These are phyloP conservation scores for Drepana arcuata DNA, from an alignment of 1,140 invertebrate genomes.

Conservation along the genomic window DNA sequence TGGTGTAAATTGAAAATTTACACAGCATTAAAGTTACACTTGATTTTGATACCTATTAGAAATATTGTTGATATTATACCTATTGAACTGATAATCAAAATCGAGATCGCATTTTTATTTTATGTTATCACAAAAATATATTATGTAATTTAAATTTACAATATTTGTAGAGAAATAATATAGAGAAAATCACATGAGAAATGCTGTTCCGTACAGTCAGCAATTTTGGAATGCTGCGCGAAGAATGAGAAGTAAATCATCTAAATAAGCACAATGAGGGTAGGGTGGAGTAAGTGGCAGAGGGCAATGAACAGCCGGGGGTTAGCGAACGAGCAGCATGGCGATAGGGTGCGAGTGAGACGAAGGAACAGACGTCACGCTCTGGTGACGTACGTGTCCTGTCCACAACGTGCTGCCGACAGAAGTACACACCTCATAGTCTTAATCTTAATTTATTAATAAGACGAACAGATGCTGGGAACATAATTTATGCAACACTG, in stretches of 20 bases:
- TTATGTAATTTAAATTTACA: background rate
- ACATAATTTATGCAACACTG: no score
- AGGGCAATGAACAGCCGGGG: conserved; percentile 30
- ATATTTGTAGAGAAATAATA: background rate
- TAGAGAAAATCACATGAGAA: no score
- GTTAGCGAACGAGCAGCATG: conserved; percentile 15
- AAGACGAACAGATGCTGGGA: no score
- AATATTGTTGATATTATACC: no score
- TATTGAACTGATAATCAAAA: no score
- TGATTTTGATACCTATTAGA: no score
- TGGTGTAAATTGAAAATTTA: no score
- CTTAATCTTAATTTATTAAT: no score
- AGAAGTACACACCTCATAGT: conserved; percentile 24
- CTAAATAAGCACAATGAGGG: conserved; percentile 17
- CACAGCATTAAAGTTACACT: no score
- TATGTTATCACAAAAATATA: background rate
- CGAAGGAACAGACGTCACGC: conserved; percentile 33
- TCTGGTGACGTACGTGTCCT: conserved; percentile 40
- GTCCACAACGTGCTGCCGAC: conserved; percentile 22
- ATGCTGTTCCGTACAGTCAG: no score
- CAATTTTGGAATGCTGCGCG: conserved; percentile 7
- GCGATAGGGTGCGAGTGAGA: conserved; percentile 20
- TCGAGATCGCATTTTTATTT: background rate
- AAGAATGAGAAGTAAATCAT: conserved; percentile 8
- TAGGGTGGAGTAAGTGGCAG: conserved; percentile 11